These are phyloP conservation scores for Euplagia quadripunctaria DNA, from an alignment of 2,888 invertebrate species.

Conservation along the genomic window DNA sequence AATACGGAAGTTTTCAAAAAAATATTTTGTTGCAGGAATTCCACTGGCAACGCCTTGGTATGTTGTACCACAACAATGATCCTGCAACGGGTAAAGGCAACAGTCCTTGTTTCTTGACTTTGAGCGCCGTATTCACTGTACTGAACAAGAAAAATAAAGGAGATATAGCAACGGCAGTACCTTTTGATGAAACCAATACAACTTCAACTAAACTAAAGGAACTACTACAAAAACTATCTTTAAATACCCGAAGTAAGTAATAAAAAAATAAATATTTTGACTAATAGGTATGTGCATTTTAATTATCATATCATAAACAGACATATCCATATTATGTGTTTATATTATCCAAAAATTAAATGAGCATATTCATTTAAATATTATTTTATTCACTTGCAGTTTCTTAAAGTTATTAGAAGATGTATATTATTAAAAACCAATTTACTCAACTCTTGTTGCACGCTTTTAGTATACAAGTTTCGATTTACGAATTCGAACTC, in stretches of 20 bases:
- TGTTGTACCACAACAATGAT: constrained; percentile 91
- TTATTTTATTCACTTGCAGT: too few relatives aligned
- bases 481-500: too few relatives aligned
- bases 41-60: constrained; percentile 91
- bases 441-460: too few relatives aligned
- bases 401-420: too few relatives aligned
- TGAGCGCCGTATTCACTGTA: constrained; percentile 89
- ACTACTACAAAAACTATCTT: constrained; percentile 88
- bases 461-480: too few relatives aligned
- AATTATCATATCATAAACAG: not conserved
- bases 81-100: constrained; percentile 89
- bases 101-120: constrained; percentile 92
- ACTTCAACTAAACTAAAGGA: constrained; percentile 86
- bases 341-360: too few relatives aligned
- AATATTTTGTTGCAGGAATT: constrained; percentile 86
- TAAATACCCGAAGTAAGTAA: constrained; percentile 91
- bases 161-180: constrained; percentile 82
- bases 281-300: not conserved
- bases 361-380: not conserved
- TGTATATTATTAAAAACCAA: too few relatives aligned
- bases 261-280: constrained; percentile 9
- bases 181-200: constrained; percentile 89
- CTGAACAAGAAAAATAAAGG: constrained; percentile 79
- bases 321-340: not conserved
- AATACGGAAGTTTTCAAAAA: not conserved